Evolutionary conservation across 2,888 invertebrate genomes (phyloP), one percentile per base, ranked within the genome.

Genomic region (Cheilosia pagana): DNA sequence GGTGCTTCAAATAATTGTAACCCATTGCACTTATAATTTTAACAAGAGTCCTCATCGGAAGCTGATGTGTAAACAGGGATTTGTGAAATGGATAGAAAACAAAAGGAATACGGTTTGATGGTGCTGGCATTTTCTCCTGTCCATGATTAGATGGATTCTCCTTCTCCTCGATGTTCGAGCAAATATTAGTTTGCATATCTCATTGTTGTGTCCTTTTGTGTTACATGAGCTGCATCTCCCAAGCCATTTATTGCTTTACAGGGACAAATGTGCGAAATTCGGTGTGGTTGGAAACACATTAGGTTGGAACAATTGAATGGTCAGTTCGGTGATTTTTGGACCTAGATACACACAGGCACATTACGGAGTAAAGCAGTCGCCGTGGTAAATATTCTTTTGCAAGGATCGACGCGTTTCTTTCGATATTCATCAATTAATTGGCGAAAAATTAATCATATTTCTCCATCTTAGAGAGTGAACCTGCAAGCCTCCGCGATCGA

Each of bases 11-110:
- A 60, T 76, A 71, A 85, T 85, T 85, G 85, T 85, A 81, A 85
- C 85, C 81, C 85, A 85, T 85, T 79, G 81, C 85, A 81, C 81
- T 85, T 85, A 85, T 81, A 81, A 85, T 85, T 85, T 67, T 62
- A 45, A 85, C 74, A 67, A 85, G 85, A 85, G 81, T 50, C 31
- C 81, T 75, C 71, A 81, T 79, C 74, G 65, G 75, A 85, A 75
- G 85, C 85, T 75, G 79, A 85, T 81, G 48, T 71, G 75, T 81
- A 81, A 81, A 81, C 81, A 85, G 43, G 70, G 55, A 65, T 71
- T 71, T 71, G 43, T 41, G 19, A 48, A 48, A 57, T 55, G 25
- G 63, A 57, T 39, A 12, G 59, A 70, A 68, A 77, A 72, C 57
- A 74, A 74, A 43, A 14, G 23, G 10, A 35, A 12, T n/a, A n/a